A percentile compares a stretch with the other conserved stretches of the same genome.
phyloP scores from a whole-genome alignment of 2,888 invertebrate species.

The Alviniconcha strummeri region DNA sequence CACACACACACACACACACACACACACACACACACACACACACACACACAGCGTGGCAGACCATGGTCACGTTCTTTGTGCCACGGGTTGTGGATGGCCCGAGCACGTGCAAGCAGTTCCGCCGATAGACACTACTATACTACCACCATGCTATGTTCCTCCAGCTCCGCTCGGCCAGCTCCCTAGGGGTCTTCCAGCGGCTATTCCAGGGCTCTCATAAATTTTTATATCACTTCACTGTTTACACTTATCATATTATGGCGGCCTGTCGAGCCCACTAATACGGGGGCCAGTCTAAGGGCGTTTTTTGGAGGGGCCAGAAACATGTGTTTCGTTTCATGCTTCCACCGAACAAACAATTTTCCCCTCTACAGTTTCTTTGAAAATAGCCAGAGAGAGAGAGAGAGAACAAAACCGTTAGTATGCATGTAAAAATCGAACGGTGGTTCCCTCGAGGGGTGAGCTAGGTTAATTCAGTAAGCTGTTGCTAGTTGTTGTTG shows the following conservation, averaged over 20 bases:
- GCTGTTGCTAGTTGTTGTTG: background rate
- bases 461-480: background rate
- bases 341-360: background rate
- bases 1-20: too few relatives aligned
- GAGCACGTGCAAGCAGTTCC: too few relatives aligned
- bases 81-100: too few relatives aligned
- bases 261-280: background rate
- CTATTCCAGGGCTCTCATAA: conserved; percentile 12
- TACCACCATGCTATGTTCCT: too few relatives aligned
- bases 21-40: too few relatives aligned
- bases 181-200: background rate
- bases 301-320: background rate
- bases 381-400: background rate
- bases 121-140: too few relatives aligned
- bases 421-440: background rate
- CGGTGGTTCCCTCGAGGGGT: background rate
- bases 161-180: too few relatives aligned
- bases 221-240: conserved; percentile 11
- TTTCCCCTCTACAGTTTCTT: background rate
- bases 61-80: too few relatives aligned
- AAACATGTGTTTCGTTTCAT: conserved; percentile 22
- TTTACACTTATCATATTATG: conserved; percentile 20
- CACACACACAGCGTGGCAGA: too few relatives aligned
- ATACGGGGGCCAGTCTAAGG: too few relatives aligned
- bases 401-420: background rate